Base-by-base conservation (phyloP, 2,888 invertebrate genomes). In the Apamea sordens region DNA sequence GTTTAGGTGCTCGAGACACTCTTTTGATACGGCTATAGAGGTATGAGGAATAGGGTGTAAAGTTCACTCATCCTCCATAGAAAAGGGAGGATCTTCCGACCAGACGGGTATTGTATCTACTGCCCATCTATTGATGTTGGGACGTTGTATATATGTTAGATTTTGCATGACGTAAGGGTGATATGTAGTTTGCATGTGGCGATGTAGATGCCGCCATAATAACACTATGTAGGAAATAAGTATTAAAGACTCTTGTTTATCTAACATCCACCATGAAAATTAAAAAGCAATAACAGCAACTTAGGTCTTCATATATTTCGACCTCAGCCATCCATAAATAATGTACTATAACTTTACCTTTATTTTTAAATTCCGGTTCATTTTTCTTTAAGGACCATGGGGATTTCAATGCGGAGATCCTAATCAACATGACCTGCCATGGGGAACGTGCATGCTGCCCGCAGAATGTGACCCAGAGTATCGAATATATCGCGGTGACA, bases 401-500 rank as follows among this genome's bases (percentile, higher is more conserved):
- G 96, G 96, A 1, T 91, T 94, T 3, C 91, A 93, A 0, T 96
- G 96, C 81, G 96, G 96, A 0, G 96, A 96, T 84, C 96, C 96
- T 0, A 92, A 93, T 64, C 95, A 95, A 79, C 94, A 95, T 76
- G 96, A 96, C 77, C 92, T 94, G 90, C 96, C 95, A 0, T 96
- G 95, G 96, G 96, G 96, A 3, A 89, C 90, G 11, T 96, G 96
- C 86, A 93, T 94, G 93, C 84, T 95, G 13, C 83, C 94, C 0
- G 88, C 89, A 86, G 95, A 96, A 76, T 96, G 96, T 75, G 95
- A 95, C 36, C 77, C 93, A 0, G 96, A 96, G 79, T 95, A 89
- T 84, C 93, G 96, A 18, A 93, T 96, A 53, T 94, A 93, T 81
- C 90, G 95, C 11, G 96, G 96, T 0, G 96, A 96, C 75, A 91